Evolutionary conservation across 2,888 invertebrate species (phyloP), one percentile per base, ranked within the genome.

Genomic region (Pogonocherus hispidulus): DNA sequence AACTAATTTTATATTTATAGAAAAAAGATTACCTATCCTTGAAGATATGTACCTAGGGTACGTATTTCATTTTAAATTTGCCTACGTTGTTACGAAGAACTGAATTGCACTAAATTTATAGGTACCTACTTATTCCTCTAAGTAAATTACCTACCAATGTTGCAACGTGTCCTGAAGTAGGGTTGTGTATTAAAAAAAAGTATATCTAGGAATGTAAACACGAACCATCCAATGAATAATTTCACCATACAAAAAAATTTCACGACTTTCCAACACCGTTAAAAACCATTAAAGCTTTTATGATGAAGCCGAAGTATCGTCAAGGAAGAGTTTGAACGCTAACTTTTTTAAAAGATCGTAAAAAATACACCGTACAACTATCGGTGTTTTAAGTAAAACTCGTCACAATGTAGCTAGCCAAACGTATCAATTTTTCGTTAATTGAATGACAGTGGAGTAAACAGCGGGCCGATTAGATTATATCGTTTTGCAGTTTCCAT

Each of bases 321-420:
- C 47, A 22, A 32, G 59, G 23, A 59, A 44, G 59, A 47, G 19
- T 57, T 57, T 57, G 22, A 57, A 41, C 56, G 56, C n/a, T 32
- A 59, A 59, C 47, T 59, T 59, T 59, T 54, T 59, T 46, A 59
- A 59, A 59, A 59, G 27, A 35, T 47, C 59, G 32, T 59, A 32
- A 59, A 59, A 27, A 23, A 41, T 32, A 47, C 47, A 59, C 59
- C 32, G 18, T 23, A 16, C 57, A 47, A 59, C 59, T 46, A 46
- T 32, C 32, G 19, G 22, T n/a, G 11, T 9, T 59, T 59, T 47
- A 59, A 35, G n/a, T 57, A 16, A 14, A 57, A 44, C 23, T 22
- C 16, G 18, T 32, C 46, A 59, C 57, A 59, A 47, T 47, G 59
- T 59, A 59, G 22, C 47, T 5, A 18, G 8, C 8, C 18, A 23